phyloP scores from a whole-genome alignment of 2,888 invertebrate genomes.

The Drosophila ochracea region DNA sequence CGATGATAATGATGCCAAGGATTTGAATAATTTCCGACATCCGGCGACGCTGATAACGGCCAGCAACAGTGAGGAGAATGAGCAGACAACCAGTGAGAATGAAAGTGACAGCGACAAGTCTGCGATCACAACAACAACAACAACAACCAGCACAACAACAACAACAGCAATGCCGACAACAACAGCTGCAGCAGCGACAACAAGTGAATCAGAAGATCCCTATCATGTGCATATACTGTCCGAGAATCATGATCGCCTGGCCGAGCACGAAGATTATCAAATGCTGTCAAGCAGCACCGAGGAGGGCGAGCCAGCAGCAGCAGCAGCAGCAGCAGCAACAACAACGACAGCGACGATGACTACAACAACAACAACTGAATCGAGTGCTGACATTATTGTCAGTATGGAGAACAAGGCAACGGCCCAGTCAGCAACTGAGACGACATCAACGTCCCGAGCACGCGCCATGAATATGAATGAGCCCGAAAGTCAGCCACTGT shows the following conservation, averaged over 20 bases:
- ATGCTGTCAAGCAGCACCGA: slow-evolving; percentile 80
- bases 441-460: slow-evolving; percentile 71
- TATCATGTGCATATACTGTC: slow-evolving; percentile 83
- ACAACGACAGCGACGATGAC: slow-evolving; percentile 26
- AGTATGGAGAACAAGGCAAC: slow-evolving; percentile 76
- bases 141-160: slow-evolving; percentile 30
- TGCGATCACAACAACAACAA: slow-evolving; percentile 32
- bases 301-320: slow-evolving; percentile 57
- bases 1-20: slow-evolving; percentile 79
- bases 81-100: slow-evolving; percentile 52
- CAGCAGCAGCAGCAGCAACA: slow-evolving; percentile 15
- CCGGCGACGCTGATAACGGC: slow-evolving; percentile 83
- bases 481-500: slow-evolving; percentile 28
- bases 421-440: slow-evolving; percentile 62
- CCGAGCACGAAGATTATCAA: slow-evolving; percentile 83
- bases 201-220: slow-evolving; percentile 75
- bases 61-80: slow-evolving; percentile 79
- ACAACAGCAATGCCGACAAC: slow-evolving; percentile 34
- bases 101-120: slow-evolving; percentile 66
- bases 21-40: slow-evolving; percentile 83
- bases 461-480: slow-evolving; percentile 82
- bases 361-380: slow-evolving; percentile 52
- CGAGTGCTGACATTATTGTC: slow-evolving; percentile 62
- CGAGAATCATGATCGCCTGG: slow-evolving; percentile 83
- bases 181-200: slow-evolving; percentile 41